phyloP scores from a whole-genome alignment of 1,140 invertebrate species.

The Mactra quadrangularis region DNA sequence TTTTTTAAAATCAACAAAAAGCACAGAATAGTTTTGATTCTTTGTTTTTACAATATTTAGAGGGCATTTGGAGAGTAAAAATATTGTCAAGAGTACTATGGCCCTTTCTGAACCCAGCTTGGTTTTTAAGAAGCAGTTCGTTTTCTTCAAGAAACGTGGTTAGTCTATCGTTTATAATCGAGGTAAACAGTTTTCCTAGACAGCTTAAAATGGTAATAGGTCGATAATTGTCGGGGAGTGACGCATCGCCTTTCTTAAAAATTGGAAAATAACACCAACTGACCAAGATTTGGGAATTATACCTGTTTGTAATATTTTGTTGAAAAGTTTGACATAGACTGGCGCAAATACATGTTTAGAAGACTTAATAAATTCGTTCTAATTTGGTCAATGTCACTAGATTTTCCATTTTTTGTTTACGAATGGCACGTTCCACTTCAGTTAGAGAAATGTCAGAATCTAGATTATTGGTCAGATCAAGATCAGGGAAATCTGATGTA shows the following conservation, averaged over 20 bases:
- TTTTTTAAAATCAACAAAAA: slow-evolving; percentile 10
- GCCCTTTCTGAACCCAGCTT: not conserved
- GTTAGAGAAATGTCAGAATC: no score
- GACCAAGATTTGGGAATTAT: no score
- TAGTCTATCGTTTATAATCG: not conserved
- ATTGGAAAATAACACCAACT: not conserved
- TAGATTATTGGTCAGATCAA: no score
- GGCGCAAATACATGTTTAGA: no score
- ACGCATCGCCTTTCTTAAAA: not conserved
- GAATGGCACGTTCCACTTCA: no score
- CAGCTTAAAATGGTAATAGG: slow-evolving; percentile 4
- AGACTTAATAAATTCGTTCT: no score
- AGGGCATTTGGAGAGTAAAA: not conserved
- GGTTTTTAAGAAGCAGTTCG: not conserved
- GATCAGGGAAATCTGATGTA: no score
- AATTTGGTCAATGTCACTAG: no score
- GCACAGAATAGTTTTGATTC: slow-evolving; percentile 1
- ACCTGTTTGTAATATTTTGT: no score
- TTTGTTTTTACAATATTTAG: not conserved
- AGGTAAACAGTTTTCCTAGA: not conserved
- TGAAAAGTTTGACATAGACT: no score
- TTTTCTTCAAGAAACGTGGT: not conserved
- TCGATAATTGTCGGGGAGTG: not conserved
- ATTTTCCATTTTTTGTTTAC: no score
- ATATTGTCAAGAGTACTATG: not conserved